These are phyloP conservation scores for Dromococcyx pavoninus DNA, from an alignment of 2,797 vertebrate species.

Conservation along the genomic window DNA sequence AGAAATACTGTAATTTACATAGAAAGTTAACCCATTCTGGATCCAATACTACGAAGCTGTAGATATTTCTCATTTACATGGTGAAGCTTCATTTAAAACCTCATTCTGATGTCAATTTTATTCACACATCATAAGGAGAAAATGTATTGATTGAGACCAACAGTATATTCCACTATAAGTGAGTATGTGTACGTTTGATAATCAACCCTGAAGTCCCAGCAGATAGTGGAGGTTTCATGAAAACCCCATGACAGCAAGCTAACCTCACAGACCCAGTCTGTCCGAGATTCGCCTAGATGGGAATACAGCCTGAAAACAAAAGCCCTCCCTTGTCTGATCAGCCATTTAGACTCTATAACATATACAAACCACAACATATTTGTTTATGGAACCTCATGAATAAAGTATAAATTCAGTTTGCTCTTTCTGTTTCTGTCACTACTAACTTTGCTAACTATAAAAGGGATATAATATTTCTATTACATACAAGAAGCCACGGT, in stretches of 20 bases:
- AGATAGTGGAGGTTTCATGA: not conserved
- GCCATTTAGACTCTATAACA: too few relatives aligned
- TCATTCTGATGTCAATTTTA: not conserved
- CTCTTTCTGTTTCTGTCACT: not conserved
- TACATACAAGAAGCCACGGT: not conserved
- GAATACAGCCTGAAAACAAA: not conserved
- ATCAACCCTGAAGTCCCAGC: not conserved
- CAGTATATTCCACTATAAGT: not conserved
- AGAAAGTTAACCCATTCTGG: not conserved
- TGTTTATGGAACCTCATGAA: accelerated
- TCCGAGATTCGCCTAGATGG: not conserved
- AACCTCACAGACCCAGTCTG: not conserved
- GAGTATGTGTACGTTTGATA: not conserved
- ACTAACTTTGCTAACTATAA: not conserved
- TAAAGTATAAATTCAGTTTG: not conserved
- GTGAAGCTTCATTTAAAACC: not conserved
- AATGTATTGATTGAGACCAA: not conserved
- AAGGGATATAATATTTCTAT: not conserved
- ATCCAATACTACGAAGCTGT: not conserved
- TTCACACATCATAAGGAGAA: not conserved
- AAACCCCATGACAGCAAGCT: not conserved
- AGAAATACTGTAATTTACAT: not conserved
- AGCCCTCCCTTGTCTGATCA: accelerated
- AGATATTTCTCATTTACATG: not conserved
- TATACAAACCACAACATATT: not conserved